Evolutionary conservation across 2,888 invertebrate species (phyloP).

Genomic region (Coecobrya sp.): DNA sequence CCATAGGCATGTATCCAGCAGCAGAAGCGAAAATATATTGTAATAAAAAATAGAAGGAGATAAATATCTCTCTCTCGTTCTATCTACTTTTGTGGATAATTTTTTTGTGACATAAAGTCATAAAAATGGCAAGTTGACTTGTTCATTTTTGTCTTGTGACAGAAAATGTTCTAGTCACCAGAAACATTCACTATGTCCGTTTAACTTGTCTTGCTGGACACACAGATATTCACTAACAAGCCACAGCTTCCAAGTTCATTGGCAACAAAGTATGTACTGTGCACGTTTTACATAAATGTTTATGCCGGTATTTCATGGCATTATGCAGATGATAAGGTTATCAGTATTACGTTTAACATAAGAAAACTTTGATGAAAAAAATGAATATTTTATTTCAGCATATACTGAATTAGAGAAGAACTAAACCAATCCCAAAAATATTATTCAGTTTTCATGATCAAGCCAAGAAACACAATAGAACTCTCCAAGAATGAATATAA

Average conservation of each 20-base stretch:
- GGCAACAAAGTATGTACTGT: background rate
- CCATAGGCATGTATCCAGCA: background rate
- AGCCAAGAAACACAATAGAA: background rate
- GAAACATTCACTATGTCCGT: background rate
- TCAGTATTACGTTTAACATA: background rate
- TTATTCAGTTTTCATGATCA: constrained; percentile 1
- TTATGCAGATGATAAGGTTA: background rate
- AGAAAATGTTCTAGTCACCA: constrained; percentile 79
- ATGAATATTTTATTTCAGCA: background rate
- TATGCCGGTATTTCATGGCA: constrained; percentile 30
- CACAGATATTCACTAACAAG: background rate
- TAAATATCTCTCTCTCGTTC: constrained; percentile 62
- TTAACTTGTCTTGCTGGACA: constrained; percentile 26
- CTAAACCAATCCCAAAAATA: background rate
- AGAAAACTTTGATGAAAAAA: background rate
- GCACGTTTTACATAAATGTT: background rate
- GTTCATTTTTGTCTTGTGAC: constrained; percentile 79
- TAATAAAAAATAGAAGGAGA: constrained; percentile 13
- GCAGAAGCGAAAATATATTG: constrained; percentile 27
- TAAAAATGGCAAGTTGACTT: constrained; percentile 80
- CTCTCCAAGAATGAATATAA: background rate
- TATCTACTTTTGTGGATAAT: constrained; percentile 47
- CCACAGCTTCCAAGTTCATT: background rate
- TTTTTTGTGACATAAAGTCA: constrained; percentile 77
- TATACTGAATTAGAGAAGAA: background rate